Conservation (phyloP, 2,888 invertebrate species). For the Pristionchus exspectatus region DNA sequence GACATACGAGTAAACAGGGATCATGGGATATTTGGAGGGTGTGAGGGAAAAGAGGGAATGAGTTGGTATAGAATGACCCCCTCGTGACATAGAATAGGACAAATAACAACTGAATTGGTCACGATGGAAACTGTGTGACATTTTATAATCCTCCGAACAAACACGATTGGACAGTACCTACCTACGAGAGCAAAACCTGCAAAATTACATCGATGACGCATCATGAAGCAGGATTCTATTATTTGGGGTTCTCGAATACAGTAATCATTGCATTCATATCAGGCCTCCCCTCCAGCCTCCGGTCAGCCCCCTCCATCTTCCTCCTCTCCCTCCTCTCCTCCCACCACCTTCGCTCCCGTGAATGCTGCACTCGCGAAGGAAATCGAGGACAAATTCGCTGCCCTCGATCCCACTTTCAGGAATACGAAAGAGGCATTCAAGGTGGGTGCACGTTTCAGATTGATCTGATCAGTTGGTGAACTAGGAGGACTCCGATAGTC, state of each 20-base stretch:
- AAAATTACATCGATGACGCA: too few species aligned
- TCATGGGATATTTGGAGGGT: neutral
- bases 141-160: neutral
- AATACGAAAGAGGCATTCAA: slow-evolving; percentile 78
- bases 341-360: slow-evolving; percentile 24
- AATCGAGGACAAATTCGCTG: slow-evolving; percentile 71
- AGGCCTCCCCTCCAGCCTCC: slow-evolving; percentile 46
- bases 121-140: neutral
- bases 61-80: neutral
- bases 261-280: neutral
- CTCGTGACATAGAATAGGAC: neutral
- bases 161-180: too few species aligned
- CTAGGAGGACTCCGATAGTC: neutral
- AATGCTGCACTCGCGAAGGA: slow-evolving; percentile 62
- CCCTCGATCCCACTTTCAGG: slow-evolving; percentile 74
- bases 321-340: slow-evolving; percentile 21
- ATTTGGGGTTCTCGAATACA: too few species aligned
- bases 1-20: slow-evolving; percentile 19
- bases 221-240: too few species aligned
- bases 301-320: slow-evolving; percentile 20
- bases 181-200: too few species aligned
- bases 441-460: slow-evolving; percentile 57
- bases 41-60: neutral
- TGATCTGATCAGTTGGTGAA: too few species aligned
- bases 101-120: slow-evolving; percentile 7